Evolutionary conservation across 2,113 vertebrate species (phyloP).

Genomic region (Epinephelus cyanopodus): DNA sequence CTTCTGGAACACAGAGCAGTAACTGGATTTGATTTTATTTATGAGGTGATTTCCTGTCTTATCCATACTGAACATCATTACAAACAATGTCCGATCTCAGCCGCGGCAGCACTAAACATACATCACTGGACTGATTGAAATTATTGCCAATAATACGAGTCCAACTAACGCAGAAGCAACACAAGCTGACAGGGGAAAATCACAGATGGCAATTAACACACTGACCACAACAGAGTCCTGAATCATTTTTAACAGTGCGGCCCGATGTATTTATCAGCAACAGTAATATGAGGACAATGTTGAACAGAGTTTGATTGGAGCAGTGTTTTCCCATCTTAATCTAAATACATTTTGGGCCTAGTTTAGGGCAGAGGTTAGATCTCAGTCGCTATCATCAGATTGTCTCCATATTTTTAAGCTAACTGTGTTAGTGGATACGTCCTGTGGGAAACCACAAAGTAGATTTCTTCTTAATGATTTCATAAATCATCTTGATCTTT

Average conservation of each 20-base stretch:
- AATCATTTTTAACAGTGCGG: background rate
- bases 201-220: conserved; percentile 8
- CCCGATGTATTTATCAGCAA: too few species aligned
- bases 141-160: conserved; percentile 18
- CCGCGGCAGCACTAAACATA: background rate
- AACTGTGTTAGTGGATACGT: conserved; percentile 30
- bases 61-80: conserved; percentile 30
- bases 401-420: background rate
- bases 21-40: conserved; percentile 46
- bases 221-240: background rate
- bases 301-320: conserved; percentile 4
- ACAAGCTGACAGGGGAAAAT: conserved; percentile 21
- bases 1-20: conserved; percentile 7
- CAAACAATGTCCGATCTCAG: conserved; percentile 38
- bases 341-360: background rate
- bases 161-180: conserved; percentile 33
- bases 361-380: conserved; percentile 30
- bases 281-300: background rate
- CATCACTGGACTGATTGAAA: conserved; percentile 24
- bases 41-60: conserved; percentile 40
- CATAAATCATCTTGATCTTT: conserved; percentile 49
- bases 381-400: conserved; percentile 10
- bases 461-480: conserved; percentile 50
- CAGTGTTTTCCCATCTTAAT: conserved; percentile 2
- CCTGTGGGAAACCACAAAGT: conserved; percentile 35